Base-by-base conservation (phyloP, 2,113 vertebrate genomes). In the Cephalopterus ornatus region DNA sequence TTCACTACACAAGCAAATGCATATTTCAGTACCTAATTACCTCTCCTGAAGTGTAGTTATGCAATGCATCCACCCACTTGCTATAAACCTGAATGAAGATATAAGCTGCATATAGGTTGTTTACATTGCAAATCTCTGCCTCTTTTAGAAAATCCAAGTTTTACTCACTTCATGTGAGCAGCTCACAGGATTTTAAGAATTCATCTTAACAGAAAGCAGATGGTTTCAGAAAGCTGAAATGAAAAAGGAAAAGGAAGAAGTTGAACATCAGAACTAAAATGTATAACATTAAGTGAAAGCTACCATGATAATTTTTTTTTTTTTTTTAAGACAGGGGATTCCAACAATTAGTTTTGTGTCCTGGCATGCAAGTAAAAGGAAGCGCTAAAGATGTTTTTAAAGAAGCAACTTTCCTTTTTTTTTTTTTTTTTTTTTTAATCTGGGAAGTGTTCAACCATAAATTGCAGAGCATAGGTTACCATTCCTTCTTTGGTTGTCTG, bases 21-120 rank as follows among this genome's bases (percentile, higher is more conserved):
- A 58, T 68, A 70, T 85, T 88, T 93, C 72, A 50, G 67, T 91
- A 92, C 72, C 79, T 93, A 83, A 88, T 94, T 93, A 62, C 63
- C 81, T 81, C 65, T 94, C 77, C 82, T 63, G 78, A 88, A 94
- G 74, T 73, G 74, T 82, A 76, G 82, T 94, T 96, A 88, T 27
- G 75, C 85, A 92, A 62, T 72, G 68, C 70, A 76, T 53, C 67
- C 85, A 46, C 93, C 85, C 88, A 93, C 93, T 88, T 70, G 89
- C 78, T 92, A 33, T 73, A 96, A 96, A 96, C 92, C 95, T 97
- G 92, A 96, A 96, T 97, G 95, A 93, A 96, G 92, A 90, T 94
- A 44, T 58, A 83, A 76, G 93, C 47, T 79, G 92, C 89, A 71
- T 80, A 74, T 95, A 95, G 72, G 82, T 90, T 95, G 88, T 96